Evolutionary conservation across 2,113 vertebrate species (phyloP).

Genomic region (Zapus hudsonius): DNA sequence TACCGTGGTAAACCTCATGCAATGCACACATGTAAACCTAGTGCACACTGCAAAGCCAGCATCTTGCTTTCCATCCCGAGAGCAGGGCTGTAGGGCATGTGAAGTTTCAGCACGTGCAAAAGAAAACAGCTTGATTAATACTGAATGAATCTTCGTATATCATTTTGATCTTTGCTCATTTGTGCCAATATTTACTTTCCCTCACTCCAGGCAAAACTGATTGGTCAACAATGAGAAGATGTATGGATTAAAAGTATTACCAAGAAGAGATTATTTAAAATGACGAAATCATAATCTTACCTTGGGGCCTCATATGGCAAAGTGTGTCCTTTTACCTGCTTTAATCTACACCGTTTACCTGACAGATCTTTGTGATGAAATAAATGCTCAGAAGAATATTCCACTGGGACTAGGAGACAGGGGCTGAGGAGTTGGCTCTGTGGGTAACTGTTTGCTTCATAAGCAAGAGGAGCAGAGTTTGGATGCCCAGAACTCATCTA

Average conservation of each 20-base stretch:
- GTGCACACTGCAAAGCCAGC: neutral
- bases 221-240: neutral
- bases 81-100: neutral
- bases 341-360: constrained; percentile 17
- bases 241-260: neutral
- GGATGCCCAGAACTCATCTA: too few relatives aligned
- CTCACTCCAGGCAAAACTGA: neutral
- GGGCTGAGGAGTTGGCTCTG: too few relatives aligned
- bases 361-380: neutral
- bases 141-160: neutral
- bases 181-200: neutral
- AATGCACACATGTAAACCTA: neutral
- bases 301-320: neutral
- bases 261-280: neutral
- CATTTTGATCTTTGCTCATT: neutral
- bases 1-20: neutral
- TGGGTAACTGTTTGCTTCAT: too few relatives aligned
- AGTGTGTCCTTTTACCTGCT: neutral
- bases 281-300: neutral
- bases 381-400: neutral
- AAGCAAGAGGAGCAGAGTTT: too few relatives aligned
- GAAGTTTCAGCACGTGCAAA: neutral
- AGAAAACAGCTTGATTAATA: neutral
- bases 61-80: neutral
- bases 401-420: neutral